phyloP scores from a whole-genome alignment of 2,113 vertebrate genomes.

The Pelodiscus sinensis region DNA sequence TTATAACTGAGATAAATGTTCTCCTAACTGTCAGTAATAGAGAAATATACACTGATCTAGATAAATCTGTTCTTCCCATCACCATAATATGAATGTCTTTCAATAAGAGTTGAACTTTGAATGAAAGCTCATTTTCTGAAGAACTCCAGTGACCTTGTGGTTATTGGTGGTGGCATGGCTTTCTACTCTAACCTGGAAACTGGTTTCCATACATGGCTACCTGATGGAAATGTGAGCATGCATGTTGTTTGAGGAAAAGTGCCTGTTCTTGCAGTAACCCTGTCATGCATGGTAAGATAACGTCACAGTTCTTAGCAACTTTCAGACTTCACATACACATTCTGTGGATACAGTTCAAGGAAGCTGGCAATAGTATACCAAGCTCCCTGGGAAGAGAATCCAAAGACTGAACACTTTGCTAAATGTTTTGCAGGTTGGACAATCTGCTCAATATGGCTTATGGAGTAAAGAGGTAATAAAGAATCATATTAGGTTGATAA shows the following conservation, averaged over 20 bases:
- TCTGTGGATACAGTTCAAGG: neutral
- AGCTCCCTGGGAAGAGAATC: slow-evolving; percentile 48
- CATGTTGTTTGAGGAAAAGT: neutral
- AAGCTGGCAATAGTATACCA: slow-evolving; percentile 21
- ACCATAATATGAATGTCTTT: rapidly evolving
- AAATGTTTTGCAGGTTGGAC: slow-evolving; percentile 93
- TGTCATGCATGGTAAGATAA: neutral
- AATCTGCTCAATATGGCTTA: slow-evolving; percentile 99
- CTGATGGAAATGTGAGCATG: neutral
- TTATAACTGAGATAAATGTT: rapidly evolving
- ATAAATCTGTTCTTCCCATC: neutral
- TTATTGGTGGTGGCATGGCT: neutral
- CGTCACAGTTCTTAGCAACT: neutral
- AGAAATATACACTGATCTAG: rapidly evolving
- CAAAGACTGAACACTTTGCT: slow-evolving; percentile 79
- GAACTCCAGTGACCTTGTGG: rapidly evolving
- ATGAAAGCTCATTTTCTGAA: neutral
- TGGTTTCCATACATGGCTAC: neutral
- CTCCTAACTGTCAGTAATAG: neutral
- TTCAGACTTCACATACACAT: neutral
- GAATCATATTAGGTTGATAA: slow-evolving; percentile 56
- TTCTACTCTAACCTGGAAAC: neutral
- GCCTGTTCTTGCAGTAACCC: neutral
- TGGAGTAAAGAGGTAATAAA: slow-evolving; percentile 97
- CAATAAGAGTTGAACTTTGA: rapidly evolving